These are phyloP conservation scores for Rhopilema esculentum DNA, from an alignment of 30 jellyfish, hydroid and myxozoan species.

Conservation along the genomic window DNA sequence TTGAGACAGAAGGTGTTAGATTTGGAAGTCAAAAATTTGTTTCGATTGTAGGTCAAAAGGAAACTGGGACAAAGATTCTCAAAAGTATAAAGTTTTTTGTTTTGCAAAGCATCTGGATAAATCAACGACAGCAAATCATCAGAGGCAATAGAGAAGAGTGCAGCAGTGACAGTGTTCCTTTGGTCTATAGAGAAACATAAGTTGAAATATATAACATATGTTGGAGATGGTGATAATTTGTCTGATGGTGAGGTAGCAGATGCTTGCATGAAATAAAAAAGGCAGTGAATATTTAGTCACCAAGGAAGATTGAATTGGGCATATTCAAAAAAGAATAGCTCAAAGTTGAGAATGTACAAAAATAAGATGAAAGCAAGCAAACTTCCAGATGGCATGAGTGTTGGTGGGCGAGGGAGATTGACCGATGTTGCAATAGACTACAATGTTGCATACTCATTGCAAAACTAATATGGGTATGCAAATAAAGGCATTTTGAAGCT, in stretches of 20 bases:
- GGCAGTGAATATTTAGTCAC: background rate
- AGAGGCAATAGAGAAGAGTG: background rate
- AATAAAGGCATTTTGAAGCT: background rate
- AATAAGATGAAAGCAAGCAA: background rate
- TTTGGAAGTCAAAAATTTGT: background rate
- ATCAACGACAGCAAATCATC: background rate
- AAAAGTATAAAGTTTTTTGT: background rate
- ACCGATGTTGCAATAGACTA: background rate
- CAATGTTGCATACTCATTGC: background rate
- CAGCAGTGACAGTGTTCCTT: background rate
- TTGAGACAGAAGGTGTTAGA: constrained; percentile 16
- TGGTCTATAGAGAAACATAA: background rate
- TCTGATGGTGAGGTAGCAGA: background rate
- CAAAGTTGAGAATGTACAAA: background rate
- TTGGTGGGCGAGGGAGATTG: constrained; percentile 5
- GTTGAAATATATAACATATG: background rate
- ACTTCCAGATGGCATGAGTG: background rate
- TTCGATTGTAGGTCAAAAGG: background rate
- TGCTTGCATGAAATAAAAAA: background rate
- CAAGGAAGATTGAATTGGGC: background rate
- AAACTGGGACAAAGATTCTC: background rate
- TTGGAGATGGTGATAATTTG: background rate
- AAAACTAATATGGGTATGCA: background rate
- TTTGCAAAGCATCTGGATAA: background rate
- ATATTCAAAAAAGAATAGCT: background rate